phyloP scores from a whole-genome alignment of 2,888 invertebrate species.

The Drosophila barbarae region DNA sequence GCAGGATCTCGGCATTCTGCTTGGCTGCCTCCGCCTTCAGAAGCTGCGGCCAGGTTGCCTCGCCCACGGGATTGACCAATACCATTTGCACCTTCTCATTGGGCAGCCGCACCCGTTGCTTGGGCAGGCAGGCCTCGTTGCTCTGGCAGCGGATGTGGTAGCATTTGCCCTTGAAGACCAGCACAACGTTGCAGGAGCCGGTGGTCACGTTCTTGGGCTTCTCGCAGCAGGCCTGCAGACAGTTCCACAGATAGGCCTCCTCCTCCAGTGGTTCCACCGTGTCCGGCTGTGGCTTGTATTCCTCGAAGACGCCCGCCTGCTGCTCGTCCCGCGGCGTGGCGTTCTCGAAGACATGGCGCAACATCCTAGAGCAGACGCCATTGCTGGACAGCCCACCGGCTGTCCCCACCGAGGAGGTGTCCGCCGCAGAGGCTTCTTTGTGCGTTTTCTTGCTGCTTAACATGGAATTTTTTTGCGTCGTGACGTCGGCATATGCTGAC shows the following conservation, averaged over 20 bases:
- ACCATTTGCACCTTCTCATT: slow-evolving; percentile 87
- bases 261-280: slow-evolving; percentile 78
- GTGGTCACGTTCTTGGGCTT: slow-evolving; percentile 67
- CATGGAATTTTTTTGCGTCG: slow-evolving; percentile 41
- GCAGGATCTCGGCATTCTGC: slow-evolving; percentile 62
- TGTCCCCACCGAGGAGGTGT: not conserved
- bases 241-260: slow-evolving; percentile 84
- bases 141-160: slow-evolving; percentile 87
- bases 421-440: slow-evolving; percentile 14
- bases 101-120: slow-evolving; percentile 82
- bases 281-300: slow-evolving; percentile 60
- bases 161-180: slow-evolving; percentile 87
- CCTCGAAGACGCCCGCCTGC: slow-evolving; percentile 83
- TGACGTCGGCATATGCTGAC: slow-evolving; percentile 66
- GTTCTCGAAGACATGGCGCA: slow-evolving; percentile 78
- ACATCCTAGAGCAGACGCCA: slow-evolving; percentile 76
- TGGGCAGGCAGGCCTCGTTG: slow-evolving; percentile 86
- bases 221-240: slow-evolving; percentile 83
- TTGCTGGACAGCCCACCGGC: not conserved
- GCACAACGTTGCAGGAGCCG: slow-evolving; percentile 86
- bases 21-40: slow-evolving; percentile 70
- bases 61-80: slow-evolving; percentile 85
- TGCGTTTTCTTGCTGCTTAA: slow-evolving; percentile 17
- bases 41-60: slow-evolving; percentile 74
- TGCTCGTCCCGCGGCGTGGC: slow-evolving; percentile 80